Conservation (phyloP, 2,888 invertebrate species). For the Charanyca ferruginea region DNA sequence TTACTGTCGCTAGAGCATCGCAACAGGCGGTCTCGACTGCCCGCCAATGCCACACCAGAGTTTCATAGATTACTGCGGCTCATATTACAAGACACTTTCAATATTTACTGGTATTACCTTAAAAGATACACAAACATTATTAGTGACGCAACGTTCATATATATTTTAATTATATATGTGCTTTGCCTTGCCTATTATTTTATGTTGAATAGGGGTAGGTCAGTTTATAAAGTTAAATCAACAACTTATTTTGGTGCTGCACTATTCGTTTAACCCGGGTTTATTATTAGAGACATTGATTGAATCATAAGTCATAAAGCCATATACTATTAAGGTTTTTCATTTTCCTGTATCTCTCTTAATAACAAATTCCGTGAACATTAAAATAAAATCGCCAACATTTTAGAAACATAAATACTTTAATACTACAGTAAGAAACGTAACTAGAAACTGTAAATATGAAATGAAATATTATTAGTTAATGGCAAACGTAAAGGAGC, state of each 20-base stretch:
- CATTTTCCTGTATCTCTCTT: neutral
- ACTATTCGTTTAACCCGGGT: neutral
- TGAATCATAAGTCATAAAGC: constrained; percentile 9
- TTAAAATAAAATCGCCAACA: constrained; percentile 2
- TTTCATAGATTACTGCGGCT: constrained; percentile 52
- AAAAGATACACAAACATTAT: constrained; percentile 46
- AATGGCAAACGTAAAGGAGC: constrained; percentile 66
- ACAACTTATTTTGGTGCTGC: neutral
- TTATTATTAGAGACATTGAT: neutral
- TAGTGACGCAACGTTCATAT: constrained; percentile 31
- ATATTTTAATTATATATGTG: constrained; percentile 41
- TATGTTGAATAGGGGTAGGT: constrained; percentile 5
- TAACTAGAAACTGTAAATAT: constrained; percentile 46
- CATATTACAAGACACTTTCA: constrained; percentile 57
- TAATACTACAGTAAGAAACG: constrained; percentile 21
- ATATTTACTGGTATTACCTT: constrained; percentile 55
- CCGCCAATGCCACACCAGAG: constrained; percentile 34
- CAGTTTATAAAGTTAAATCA: neutral
- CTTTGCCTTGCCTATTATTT: constrained; percentile 21
- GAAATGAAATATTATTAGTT: constrained; percentile 62
- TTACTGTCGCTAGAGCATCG: constrained; percentile 47
- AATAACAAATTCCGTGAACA: neutral
- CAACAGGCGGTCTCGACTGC: constrained; percentile 58
- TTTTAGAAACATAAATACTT: constrained; percentile 20
- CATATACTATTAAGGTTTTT: constrained; percentile 11